phyloP scores from a whole-genome alignment of 2,113 vertebrate genomes.

The Antechinus stuartii region DNA sequence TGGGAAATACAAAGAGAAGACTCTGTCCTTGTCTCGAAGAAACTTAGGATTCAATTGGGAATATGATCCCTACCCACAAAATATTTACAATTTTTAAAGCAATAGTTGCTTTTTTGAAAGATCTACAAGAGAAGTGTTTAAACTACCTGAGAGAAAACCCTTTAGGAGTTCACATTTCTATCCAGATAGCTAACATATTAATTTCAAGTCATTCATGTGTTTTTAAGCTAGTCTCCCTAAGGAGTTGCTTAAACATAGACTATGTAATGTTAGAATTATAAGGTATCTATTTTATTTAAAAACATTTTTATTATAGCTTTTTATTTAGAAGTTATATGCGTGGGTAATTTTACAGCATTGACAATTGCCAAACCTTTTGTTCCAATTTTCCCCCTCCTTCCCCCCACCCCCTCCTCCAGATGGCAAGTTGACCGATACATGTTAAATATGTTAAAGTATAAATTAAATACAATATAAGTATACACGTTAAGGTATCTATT shows the following conservation, averaged over 20 bases:
- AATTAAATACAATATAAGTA: no score
- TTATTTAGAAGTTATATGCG: no score
- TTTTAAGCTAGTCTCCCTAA: neutral
- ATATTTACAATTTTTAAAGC: neutral
- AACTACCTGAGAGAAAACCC: neutral
- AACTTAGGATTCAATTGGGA: neutral
- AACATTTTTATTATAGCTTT: no score
- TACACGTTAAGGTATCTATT: neutral
- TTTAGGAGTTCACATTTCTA: neutral
- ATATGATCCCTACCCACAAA: neutral
- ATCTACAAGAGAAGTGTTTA: neutral
- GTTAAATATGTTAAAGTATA: no score
- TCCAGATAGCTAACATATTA: neutral
- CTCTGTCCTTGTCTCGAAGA: neutral
- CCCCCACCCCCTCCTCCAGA: no score
- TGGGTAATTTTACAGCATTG: no score
- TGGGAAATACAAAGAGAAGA: neutral
- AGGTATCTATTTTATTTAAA: neutral
- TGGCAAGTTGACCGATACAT: no score
- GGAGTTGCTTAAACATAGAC: neutral
- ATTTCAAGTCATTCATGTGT: neutral
- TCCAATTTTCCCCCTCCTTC: no score
- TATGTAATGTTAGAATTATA: neutral
- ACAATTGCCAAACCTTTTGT: no score
- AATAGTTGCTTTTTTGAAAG: neutral